Base-by-base conservation (phyloP, 1,140 invertebrate species). In the Rhyacophila brunnea region DNA sequence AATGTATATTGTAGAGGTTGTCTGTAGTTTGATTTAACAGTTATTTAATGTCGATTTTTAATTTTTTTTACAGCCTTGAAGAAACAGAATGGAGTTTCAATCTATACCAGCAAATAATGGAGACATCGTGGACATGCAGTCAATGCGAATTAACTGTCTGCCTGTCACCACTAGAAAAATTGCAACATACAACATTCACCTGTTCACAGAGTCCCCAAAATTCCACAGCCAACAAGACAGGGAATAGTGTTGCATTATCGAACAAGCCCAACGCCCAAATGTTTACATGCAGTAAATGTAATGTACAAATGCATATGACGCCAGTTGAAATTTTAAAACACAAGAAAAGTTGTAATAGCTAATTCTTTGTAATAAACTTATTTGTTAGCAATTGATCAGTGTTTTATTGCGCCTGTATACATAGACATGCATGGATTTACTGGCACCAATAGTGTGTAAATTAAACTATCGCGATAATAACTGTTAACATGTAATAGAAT, bases 241-340 rank as follows among this genome's bases (percentile, higher is more conserved):
- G 68, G 58, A 72, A 68, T 58, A 62, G 67, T 5, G 63, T 69
- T 56, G 59, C 60, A 49, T 35, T 38, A 49, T 46, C 66, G 51
- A 78, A 74, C 67, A 74, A 73, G 59, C 79, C 85, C 14, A 87
- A 90, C 68, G 78, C 83, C 9, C 85, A 85, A 74, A 69, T 79
- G 36, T 94, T 87, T 72, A 77, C 83, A 60, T 96, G 93, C 77
- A 67, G 81, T 5, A 76, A 74, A 44, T 96, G 93, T 78, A 73
- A 83, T 17, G 73, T 85, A 68, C 79, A 77, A n/a, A 74, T 94
- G 35, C 80, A 83, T 56, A 74, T 95, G 36, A 90, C 89, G 13
- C 85, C 86, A 6, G 84, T 88, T 32, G 88, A 91, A 68, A 86
- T 89, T 71, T 74, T 92, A 60, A 88, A 81, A 58, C 89, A 92